Base-by-base conservation (phyloP, 2,113 vertebrate species). In the Charina bottae region DNA sequence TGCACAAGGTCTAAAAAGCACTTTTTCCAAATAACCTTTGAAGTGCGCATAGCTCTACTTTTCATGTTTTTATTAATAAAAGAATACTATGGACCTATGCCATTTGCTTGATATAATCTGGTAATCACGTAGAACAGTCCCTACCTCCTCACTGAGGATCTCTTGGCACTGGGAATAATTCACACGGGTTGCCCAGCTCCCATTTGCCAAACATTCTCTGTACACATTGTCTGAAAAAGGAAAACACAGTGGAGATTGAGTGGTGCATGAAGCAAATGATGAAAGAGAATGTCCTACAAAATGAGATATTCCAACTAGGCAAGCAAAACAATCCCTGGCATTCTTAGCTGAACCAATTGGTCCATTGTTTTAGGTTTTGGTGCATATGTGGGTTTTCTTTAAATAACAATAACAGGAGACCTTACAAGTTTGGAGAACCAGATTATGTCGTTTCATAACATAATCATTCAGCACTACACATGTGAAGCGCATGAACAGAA, bases 141-240 rank as follows among this genome's bases (percentile, higher is more conserved):
- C 85, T 97, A 98, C 98, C 98, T 98, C 98, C 93, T 98, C 97
- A 0, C 95, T 98, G 95, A 99, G 98, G 90, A 99, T 99, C 96
- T 98, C 98, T 95, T 98, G 98, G 96, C 98, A 99, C 92, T 98
- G 98, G 0, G 98, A 98, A 91, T 99, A 99, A 95, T 99, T 98
- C 93, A 98, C 98, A 0, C 98, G 98, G 0, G 96, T 97, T 0
- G 98, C 98, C 98, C 98, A 99, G 89, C 97, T 98, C 87, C 98
- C 98, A 0, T 99, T 98, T 0, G 97, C 91, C 0, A 98, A 97
- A 91, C 98, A 99, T 72, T 98, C 97, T 93, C 98, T 97, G 97
- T 98, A 98, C 90, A 98, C 98, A 15, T 98, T 98, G 86, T 98
- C 98, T 99, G 97, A 56, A 94, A 96, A 92, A 95, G 88, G 91